Base-by-base conservation (phyloP, 2,888 invertebrate genomes). In the Muschampia plurimacula region DNA sequence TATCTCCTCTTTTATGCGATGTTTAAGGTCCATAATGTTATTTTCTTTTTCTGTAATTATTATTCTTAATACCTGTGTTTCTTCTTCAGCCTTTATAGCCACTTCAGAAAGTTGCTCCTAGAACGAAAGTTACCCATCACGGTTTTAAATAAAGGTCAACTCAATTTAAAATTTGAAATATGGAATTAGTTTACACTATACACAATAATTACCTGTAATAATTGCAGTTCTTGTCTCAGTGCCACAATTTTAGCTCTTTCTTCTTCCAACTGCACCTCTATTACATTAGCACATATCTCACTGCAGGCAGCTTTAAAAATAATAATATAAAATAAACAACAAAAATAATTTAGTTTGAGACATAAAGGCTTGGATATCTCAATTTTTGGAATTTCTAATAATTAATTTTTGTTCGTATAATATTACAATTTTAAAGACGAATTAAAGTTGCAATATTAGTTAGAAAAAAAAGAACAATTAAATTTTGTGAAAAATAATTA, bases 201-300 rank as follows among this genome's bases (percentile, higher is more conserved):
- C 4, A 36, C 36, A 36, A 6, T 6, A 36, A 46, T 28, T 36
- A 2, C 93, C 88, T 92, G 89, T 74, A 92, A 83, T 69, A 72
- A 74, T 76, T 89, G 83, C 63, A 93, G 84, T 76, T 93, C 89
- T 75, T 89, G 87, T 78, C 87, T 84, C 0, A 93, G 82, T 28
- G 84, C 78, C 9, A 85, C 86, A 67, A 89, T 87, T 76, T 90
- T 93, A 7, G 91, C 91, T 75, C 88, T 84, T 76, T 94, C 94
- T 76, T 94, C 94, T 8, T 84, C 84, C 8, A 94, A 80, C 74
- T 94, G 94, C 1, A 94, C 92, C 77, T 94, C 94, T 8, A 94
- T 85, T 4, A 94, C 90, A 80, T 92, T 92, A 2, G 84, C 90
- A 74, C 94, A 94, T 0, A 84, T 89, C 80, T 93, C 94, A 77